A percentile compares a stretch with the other conserved stretches of the same genome.
Conservation (phyloP, 1,140 invertebrate genomes). For the Drosophila parvula region DNA sequence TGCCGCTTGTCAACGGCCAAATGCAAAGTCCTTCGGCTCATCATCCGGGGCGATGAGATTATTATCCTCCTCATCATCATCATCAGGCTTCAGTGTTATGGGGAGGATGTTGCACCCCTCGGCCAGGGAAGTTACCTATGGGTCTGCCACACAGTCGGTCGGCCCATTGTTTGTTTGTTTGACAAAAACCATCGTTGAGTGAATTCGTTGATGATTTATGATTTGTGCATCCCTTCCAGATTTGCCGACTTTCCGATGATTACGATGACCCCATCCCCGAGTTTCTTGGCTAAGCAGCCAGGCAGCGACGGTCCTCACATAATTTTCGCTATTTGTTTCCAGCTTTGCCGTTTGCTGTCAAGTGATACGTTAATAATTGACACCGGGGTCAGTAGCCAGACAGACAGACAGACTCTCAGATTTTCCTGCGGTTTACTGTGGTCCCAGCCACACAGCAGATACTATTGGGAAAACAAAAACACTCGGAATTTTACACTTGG, state of each 20-base stretch:
- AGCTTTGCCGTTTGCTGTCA: constrained; percentile 72
- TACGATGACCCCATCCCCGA: constrained; percentile 50
- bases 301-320: constrained; percentile 50
- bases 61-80: constrained; percentile 47
- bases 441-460: constrained; percentile 47
- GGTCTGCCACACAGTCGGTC: constrained; percentile 44
- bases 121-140: constrained; percentile 63
- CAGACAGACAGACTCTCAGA: constrained; percentile 19
- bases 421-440: constrained; percentile 67
- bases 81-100: constrained; percentile 6
- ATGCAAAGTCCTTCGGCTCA: constrained; percentile 59
- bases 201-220: constrained; percentile 78
- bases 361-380: constrained; percentile 84
- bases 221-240: constrained; percentile 61
- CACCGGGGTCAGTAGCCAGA: constrained; percentile 74
- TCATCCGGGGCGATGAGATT: constrained; percentile 35
- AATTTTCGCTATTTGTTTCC: constrained; percentile 79
- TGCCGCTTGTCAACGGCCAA: constrained; percentile 73
- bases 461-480: constrained; percentile 54
- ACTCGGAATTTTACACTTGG: constrained; percentile 77
- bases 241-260: constrained; percentile 8
- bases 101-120: constrained; percentile 64
- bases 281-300: constrained; percentile 18
- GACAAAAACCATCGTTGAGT: constrained; percentile 80
- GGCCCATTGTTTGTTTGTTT: constrained; percentile 77